Base-by-base conservation (phyloP, 1,140 invertebrate genomes). In the Asobara japonica region DNA sequence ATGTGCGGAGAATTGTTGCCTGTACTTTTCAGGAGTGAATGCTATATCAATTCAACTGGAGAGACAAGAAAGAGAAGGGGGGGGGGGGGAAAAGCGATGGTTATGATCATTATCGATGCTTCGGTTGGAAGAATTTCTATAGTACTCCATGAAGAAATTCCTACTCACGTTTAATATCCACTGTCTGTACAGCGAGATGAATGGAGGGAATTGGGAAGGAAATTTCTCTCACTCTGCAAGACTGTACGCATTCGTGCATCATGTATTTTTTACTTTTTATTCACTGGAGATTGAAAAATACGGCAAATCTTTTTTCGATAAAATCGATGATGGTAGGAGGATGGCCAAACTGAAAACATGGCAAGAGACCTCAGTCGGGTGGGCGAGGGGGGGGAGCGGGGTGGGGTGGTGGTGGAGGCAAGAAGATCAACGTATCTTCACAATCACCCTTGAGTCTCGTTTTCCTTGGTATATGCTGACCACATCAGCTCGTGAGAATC, bases 391-490 rank as follows among this genome's bases (percentile, higher is more conserved):
- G 8, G n/a, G 8, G 8, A 38, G 8, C 36, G 36, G 2, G 8
- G 36, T n/a, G n/a, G n/a, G n/a, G n/a, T n/a, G n/a, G n/a, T n/a
- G n/a, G n/a, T n/a, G n/a, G n/a, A n/a, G n/a, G 8, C 51, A 27
- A 3, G 10, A 45, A 29, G 27, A 60, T 60, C 51, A 60, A 60
- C 51, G 51, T 60, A 60, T 65, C 62, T 41, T 33, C 48, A 56
- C 51, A 45, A 33, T 65, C 41, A 45, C 69, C 69, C 69, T 51
- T 13, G 69, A 65, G 69, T 45, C 62, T 71, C 69, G 38, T 65
- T 71, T 71, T 22, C 41, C 22, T 16, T 16, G 41, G 61, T n/a
- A n/a, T n/a, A 48, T 71, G 69, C 69, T 71, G 69, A 71, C 69
- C 69, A 33, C 69, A 45, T 45, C 41, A 71, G 61, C 62, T 71